Evolutionary conservation across 2,797 vertebrate genomes (phyloP), one percentile per base, ranked within the genome.

Genomic region (Phaenicophaeus curvirostris): DNA sequence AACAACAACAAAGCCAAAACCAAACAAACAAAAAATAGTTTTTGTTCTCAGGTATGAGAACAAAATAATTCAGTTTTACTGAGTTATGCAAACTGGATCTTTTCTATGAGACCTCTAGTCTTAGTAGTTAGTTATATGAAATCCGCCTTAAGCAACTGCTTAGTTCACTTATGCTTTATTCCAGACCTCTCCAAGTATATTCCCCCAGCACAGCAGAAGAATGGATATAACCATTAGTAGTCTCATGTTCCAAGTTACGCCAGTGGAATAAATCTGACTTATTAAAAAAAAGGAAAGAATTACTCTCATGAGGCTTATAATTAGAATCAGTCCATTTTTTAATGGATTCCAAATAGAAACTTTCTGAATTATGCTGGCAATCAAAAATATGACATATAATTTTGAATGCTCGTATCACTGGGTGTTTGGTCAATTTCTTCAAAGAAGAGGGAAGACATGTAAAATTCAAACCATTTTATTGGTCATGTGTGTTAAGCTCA

Each of bases 401-500:
- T 91, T 90, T 94, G 81, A 95, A 96, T 92, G 91, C 21, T 90
- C 13, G 42, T 50, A 41, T 85, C 67, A 83, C 63, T 72, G 54
- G 67, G 5, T 15, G 5, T 50, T 96, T 91, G 79, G 68, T 80
- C 59, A 94, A 65, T 89, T 76, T 44, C 46, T 90, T 95, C 50
- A 90, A 81, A 93, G 51, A 94, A 73, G 19, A 89, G n/a, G 72
- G 31, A 91, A 63, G 5, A 85, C 85, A 90, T 76, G 79, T 81
- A 78, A 94, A 97, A 96, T 86, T 88, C 24, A 92, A 78, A 93
- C n/a, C 30, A 31, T 89, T 9, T 85, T 81, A 71, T 57, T 79
- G 17, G 4, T 69, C 69, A 10, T 25, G 8, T 76, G 6, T 44
- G 12, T 50, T 91, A 93, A 95, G 44, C 58, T 90, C 80, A 85